Percentiles rank a stretch among this genome's conserved stretches.
These are phyloP conservation scores for Lasioglossum pauxillum DNA, from an alignment of 2,888 invertebrate genomes.

Conservation along the genomic window DNA sequence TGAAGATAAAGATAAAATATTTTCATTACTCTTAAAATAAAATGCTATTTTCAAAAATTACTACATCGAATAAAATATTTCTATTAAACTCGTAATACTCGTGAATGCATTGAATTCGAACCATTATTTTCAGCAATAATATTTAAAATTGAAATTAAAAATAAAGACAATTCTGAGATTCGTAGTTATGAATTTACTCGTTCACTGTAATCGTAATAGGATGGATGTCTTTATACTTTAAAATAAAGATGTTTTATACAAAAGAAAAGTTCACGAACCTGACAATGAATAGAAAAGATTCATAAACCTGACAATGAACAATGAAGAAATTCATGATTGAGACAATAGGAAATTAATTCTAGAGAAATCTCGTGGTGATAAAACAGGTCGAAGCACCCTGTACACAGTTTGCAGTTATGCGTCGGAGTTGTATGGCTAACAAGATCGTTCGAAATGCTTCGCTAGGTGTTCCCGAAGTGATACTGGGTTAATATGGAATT, in stretches of 20 bases:
- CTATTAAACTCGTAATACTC: too few species aligned
- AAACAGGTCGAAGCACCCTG: not conserved
- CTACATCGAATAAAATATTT: too few species aligned
- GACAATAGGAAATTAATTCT: not conserved
- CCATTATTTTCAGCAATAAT: too few species aligned
- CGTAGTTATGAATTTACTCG: not conserved
- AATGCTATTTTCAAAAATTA: too few species aligned
- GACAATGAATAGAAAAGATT: not conserved
- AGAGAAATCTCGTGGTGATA: not conserved
- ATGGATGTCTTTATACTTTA: too few species aligned
- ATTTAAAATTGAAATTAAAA: too few species aligned
- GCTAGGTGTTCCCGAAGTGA: slow-evolving; percentile 16
- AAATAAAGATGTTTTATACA: not conserved
- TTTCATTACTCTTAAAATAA: too few species aligned
- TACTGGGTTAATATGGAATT: slow-evolving; percentile 57
- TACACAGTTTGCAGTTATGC: not conserved
- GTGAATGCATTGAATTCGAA: too few species aligned
- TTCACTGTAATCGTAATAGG: too few species aligned
- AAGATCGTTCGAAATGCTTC: slow-evolving; percentile 40
- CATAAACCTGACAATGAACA: not conserved
- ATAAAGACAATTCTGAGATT: too few species aligned
- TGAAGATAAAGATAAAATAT: too few species aligned
- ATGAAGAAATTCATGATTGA: not conserved
- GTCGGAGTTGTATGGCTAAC: not conserved
- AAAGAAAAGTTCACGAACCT: not conserved